phyloP scores from a whole-genome alignment of 2,888 invertebrate genomes.

The Lasioglossum morio region DNA sequence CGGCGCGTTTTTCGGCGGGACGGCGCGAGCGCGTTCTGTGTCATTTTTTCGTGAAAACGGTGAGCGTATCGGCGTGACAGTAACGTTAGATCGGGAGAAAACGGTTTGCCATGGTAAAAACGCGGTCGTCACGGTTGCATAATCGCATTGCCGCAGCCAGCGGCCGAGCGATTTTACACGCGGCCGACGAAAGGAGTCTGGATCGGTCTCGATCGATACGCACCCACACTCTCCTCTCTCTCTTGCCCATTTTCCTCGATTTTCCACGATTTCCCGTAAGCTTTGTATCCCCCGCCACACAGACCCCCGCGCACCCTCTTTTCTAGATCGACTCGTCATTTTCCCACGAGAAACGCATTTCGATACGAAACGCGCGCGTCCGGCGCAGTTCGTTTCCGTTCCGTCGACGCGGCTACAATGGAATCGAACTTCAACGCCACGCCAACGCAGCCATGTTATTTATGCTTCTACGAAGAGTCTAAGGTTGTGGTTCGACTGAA shows the following conservation, averaged over 20 bases:
- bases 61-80: conserved; percentile 16
- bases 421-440: neutral
- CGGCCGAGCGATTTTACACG: conserved; percentile 29
- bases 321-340: neutral
- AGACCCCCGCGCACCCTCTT: neutral
- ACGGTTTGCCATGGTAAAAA: conserved; percentile 55
- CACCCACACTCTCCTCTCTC: neutral
- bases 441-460: conserved; percentile 12
- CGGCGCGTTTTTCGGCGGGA: neutral
- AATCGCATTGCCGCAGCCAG: conserved; percentile 34
- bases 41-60: conserved; percentile 27
- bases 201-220: conserved; percentile 1
- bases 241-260: conserved; percentile 8
- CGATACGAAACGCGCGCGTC: conserved; percentile 10
- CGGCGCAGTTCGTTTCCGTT: conserved; percentile 18
- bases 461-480: neutral
- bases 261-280: neutral
- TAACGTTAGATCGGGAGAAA: conserved; percentile 60
- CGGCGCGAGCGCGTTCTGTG: neutral
- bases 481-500: neutral
- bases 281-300: neutral
- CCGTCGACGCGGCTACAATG: conserved; percentile 14
- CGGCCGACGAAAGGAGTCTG: conserved; percentile 29
- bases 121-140: conserved; percentile 47
- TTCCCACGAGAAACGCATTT: conserved; percentile 19